Percentiles rank a stretch among this genome's conserved stretches.
Conservation (phyloP, 2,888 invertebrate species). For the Drosophila macrospina region DNA sequence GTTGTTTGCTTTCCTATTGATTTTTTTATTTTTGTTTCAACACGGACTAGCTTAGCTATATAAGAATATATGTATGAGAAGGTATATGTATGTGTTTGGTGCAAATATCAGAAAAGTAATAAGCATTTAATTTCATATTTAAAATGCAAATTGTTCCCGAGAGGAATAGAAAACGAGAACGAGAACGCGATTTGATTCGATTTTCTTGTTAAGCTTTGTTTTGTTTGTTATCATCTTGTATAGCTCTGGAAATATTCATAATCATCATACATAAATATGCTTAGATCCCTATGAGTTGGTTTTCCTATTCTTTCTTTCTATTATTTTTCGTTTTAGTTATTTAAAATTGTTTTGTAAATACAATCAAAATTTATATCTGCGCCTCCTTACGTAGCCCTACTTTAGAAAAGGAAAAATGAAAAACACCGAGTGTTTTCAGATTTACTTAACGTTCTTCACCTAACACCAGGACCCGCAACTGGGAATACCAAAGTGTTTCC, state of each 20-base stretch:
- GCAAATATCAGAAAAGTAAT: constrained; percentile 31
- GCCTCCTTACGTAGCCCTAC: constrained; percentile 5
- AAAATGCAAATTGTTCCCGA: constrained; percentile 39
- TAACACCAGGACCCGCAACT: constrained; percentile 6
- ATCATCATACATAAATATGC: constrained; percentile 36
- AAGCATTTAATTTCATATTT: constrained; percentile 28
- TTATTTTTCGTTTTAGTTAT: constrained; percentile 33
- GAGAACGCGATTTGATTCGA: constrained; percentile 28
- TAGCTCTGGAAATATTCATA: constrained; percentile 17
- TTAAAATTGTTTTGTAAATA: constrained; percentile 67
- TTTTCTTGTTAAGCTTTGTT: constrained; percentile 5
- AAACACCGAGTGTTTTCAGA: constrained; percentile 5
- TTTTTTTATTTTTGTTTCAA: constrained; percentile 11
- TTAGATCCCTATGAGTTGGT: constrained; percentile 50
- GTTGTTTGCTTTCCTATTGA: neutral
- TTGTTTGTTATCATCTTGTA: neutral
- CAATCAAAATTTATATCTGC: constrained; percentile 70
- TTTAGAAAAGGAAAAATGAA: constrained; percentile 1
- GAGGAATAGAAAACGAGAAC: constrained; percentile 16
- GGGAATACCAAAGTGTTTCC: constrained; percentile 6
- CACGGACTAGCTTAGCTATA: constrained; percentile 11
- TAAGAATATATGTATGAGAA: constrained; percentile 3
- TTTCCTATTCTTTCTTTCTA: no score
- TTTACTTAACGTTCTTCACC: constrained; percentile 26
- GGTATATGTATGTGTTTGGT: constrained; percentile 15